These are phyloP conservation scores for Magallana angulata DNA, from an alignment of 1,140 invertebrate genomes.

Conservation along the genomic window DNA sequence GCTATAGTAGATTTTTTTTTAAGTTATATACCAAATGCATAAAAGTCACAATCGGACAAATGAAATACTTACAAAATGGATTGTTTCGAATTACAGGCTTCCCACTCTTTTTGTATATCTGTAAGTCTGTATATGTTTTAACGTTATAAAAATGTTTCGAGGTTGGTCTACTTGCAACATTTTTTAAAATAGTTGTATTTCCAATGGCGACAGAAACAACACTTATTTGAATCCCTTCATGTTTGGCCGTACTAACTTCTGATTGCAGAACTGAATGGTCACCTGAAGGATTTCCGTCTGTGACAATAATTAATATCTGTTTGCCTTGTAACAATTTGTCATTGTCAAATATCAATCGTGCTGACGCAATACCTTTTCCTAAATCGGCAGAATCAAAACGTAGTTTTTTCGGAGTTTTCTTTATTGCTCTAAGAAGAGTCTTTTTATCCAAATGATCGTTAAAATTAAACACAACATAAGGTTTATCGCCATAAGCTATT, in stretches of 20 bases:
- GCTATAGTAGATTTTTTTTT: too few species aligned
- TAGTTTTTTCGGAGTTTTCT: conserved; percentile 49
- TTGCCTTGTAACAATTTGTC: conserved; percentile 39
- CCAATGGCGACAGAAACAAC: conserved; percentile 60
- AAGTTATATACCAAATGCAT: too few species aligned
- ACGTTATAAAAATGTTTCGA: conserved; percentile 51
- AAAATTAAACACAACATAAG: conserved; percentile 46
- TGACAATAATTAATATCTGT: conserved; percentile 63
- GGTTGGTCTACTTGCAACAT: conserved; percentile 62
- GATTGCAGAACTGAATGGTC: background rate
- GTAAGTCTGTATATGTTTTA: conserved; percentile 42
- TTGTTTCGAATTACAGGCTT: conserved; percentile 46
- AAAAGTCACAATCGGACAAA: background rate
- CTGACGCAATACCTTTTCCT: conserved; percentile 26
- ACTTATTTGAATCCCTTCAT: conserved; percentile 54
- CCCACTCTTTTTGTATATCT: conserved; percentile 50
- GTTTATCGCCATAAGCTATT: conserved; percentile 48
- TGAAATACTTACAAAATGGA: conserved; percentile 59
- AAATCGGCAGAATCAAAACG: conserved; percentile 47
- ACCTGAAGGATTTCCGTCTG: conserved; percentile 59
- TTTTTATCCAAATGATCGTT: conserved; percentile 46
- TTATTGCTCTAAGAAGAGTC: conserved; percentile 43
- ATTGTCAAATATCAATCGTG: background rate
- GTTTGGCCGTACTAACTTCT: conserved; percentile 9
- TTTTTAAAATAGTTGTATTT: conserved; percentile 55